Conservation (phyloP, 1,140 invertebrate genomes). For the Chironomus tepperi region DNA sequence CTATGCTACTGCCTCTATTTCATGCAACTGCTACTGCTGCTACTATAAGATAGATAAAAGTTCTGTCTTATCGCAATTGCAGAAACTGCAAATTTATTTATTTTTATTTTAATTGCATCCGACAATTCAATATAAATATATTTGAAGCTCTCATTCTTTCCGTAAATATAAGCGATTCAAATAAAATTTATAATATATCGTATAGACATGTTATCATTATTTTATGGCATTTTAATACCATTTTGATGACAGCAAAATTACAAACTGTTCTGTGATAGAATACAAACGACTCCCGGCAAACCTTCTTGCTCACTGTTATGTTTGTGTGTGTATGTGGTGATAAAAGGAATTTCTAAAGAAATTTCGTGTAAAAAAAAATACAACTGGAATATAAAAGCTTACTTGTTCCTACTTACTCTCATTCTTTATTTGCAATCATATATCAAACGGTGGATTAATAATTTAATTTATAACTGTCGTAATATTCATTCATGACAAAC, state of each 20-base stretch:
- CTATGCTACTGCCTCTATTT: background rate
- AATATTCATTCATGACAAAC: slow-evolving; percentile 17
- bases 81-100: background rate
- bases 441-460: slow-evolving; percentile 21
- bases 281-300: too few relatives aligned
- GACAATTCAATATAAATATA: too few relatives aligned
- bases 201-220: background rate
- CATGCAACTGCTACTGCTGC: background rate
- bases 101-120: background rate
- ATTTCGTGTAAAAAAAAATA: too few relatives aligned
- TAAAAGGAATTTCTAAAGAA: background rate
- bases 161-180: background rate
- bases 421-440: slow-evolving; percentile 22
- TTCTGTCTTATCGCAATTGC: background rate
- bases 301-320: too few relatives aligned
- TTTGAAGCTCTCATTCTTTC: too few relatives aligned
- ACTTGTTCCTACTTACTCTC: background rate
- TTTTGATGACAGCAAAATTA: slow-evolving; percentile 5
- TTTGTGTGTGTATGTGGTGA: background rate
- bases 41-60: background rate
- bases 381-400: background rate
- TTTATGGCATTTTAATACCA: slow-evolving; percentile 3
- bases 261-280: background rate
- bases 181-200: background rate
- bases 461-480: slow-evolving; percentile 18